Base-by-base conservation (phyloP, 2,113 vertebrate species). In the Trematomus loennbergii region DNA sequence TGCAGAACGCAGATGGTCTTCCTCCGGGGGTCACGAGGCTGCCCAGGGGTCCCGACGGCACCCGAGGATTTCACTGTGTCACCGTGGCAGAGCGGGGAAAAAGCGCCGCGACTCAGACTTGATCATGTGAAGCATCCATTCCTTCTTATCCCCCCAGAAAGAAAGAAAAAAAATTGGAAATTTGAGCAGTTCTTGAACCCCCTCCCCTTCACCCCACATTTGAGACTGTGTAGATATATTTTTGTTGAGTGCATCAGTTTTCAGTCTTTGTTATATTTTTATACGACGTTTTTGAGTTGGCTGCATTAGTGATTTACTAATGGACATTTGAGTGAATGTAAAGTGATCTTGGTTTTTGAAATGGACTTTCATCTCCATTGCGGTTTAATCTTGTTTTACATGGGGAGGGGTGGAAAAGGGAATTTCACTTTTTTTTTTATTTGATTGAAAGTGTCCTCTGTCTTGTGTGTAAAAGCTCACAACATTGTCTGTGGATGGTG, bases 41-140 rank as follows among this genome's bases (percentile, higher is more conserved):
- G 61, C 98, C 98, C 2, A 94, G 95, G 60, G 98, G 98, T 1
- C 98, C 98, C 0, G 98, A 99, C 25, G 95, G 97, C 60, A 98
- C 97, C 2, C 95, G 96, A 2, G 98, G 98, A 1, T 99, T 99
- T 92, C 97, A 98, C 59, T 90, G 82, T 0, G 83, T 92, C 45
- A 48, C 83, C 0, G 65, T 91, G 5, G 91, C 81, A 0, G 96
- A 97, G 86, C 92, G 96, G 81, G 94, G 90, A 78, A 96, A 95
- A 84, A 81, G 83, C 5, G 92, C 90, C 3, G 88, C 94, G 40
- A 93, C 93, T 48, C 94, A 95, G 83, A 95, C 94, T 84, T 95
- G 91, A 94, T 81, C 8, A 17, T 55, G 63, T 17, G 25, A 25
- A 36, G 53, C 69, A 18, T 55, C 48, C 22, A 76, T 59, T 72